Conservation (phyloP, 2,113 vertebrate genomes). For the Poeciliopsis prolifica region DNA sequence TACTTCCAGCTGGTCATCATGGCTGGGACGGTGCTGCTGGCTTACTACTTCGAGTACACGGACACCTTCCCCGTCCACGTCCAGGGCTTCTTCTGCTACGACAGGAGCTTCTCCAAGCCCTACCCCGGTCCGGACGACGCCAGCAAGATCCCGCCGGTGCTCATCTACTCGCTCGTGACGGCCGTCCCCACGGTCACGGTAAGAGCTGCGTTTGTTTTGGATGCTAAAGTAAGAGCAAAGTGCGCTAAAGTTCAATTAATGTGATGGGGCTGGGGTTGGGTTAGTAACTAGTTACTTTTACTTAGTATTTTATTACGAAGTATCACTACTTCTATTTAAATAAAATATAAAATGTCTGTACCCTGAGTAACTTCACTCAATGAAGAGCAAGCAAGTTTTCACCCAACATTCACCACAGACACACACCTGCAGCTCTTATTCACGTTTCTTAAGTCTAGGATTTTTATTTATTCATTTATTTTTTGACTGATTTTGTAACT, state of each 20-base stretch:
- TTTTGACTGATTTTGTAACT: too few species aligned
- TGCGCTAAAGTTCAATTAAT: conserved; percentile 19
- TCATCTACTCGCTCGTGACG: conserved; percentile 87
- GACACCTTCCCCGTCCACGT: conserved; percentile 91
- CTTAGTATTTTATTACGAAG: too few species aligned
- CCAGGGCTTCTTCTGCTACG: conserved; percentile 93
- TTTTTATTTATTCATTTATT: neutral
- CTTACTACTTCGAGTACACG: conserved; percentile 93
- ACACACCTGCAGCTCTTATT: too few species aligned
- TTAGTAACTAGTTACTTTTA: too few species aligned
- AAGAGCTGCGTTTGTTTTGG: conserved; percentile 53
- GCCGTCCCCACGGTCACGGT: conserved; percentile 87
- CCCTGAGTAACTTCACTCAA: too few species aligned
- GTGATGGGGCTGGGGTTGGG: neutral
- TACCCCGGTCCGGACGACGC: conserved; percentile 87
- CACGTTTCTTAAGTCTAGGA: too few species aligned
- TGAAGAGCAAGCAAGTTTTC: too few species aligned
- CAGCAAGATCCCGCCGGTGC: conserved; percentile 86
- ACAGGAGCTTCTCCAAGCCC: conserved; percentile 87
- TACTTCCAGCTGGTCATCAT: conserved; percentile 90
- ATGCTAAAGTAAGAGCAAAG: neutral
- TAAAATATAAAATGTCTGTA: too few species aligned
- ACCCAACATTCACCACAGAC: too few species aligned
- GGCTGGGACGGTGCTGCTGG: conserved; percentile 87
- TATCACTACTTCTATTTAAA: too few species aligned